Conservation (phyloP, 1,140 invertebrate genomes). For the Formica exsecta region DNA sequence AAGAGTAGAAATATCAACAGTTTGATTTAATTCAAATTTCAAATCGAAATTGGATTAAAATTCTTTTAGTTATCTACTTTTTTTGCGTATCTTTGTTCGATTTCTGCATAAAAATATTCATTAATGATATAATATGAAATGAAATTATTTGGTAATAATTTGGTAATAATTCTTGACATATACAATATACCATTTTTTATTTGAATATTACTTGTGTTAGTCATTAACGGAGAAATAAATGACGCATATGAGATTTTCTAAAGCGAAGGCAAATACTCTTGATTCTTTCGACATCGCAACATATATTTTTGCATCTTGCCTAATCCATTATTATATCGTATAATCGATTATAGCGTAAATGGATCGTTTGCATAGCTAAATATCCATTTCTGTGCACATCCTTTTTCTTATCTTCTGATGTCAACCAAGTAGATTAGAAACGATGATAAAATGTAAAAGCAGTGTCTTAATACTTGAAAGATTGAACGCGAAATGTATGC, state of each 20-base stretch:
- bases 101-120: neutral
- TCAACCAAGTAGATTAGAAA: neutral
- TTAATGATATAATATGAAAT: neutral
- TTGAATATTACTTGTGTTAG: neutral
- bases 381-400: neutral
- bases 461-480: neutral
- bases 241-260: neutral
- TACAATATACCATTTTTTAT: neutral
- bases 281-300: neutral
- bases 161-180: neutral
- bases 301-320: neutral
- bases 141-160: neutral
- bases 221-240: neutral
- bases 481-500: neutral
- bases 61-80: neutral
- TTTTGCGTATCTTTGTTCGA: neutral
- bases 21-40: neutral
- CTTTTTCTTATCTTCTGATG: neutral
- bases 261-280: neutral
- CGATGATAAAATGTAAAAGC: neutral
- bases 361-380: neutral
- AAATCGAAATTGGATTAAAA: neutral
- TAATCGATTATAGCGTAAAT: constrained; percentile 1
- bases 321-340: too few relatives aligned
- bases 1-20: neutral